These are phyloP conservation scores for Caenorhabditis sp. DNA, from an alignment of 2,888 invertebrate species.

Conservation along the genomic window DNA sequence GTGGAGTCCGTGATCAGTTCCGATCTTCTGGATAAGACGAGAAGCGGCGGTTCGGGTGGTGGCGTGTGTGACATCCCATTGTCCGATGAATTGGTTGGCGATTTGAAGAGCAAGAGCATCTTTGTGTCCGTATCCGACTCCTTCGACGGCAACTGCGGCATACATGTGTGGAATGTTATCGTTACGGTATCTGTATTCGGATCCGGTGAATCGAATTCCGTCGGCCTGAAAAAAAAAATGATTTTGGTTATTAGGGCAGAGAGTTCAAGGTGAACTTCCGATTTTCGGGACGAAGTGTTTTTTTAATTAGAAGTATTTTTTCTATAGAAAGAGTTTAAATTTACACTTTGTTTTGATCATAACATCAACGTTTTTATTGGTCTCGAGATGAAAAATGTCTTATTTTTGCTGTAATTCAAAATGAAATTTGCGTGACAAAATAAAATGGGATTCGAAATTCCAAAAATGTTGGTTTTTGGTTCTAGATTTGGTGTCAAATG, in stretches of 20 bases:
- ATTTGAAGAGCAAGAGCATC: conserved; percentile 62
- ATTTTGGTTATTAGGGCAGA: background rate
- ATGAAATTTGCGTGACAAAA: too few species aligned
- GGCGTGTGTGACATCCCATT: conserved; percentile 67
- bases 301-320: too few species aligned
- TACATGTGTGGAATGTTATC: conserved; percentile 86
- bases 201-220: conserved; percentile 84
- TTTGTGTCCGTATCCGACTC: conserved; percentile 61
- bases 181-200: conserved; percentile 68
- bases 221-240: conserved; percentile 70
- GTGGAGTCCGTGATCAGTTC: conserved; percentile 56
- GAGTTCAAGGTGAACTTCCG: background rate
- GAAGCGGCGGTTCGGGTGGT: conserved; percentile 65
- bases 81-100: conserved; percentile 57
- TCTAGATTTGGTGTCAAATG: too few species aligned
- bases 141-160: conserved; percentile 89
- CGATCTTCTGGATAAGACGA: conserved; percentile 60
- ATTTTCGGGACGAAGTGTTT: too few species aligned
- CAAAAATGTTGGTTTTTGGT: too few species aligned
- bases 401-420: too few species aligned
- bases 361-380: too few species aligned
- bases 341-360: too few species aligned
- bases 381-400: too few species aligned
- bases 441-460: too few species aligned
- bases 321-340: too few species aligned